Conservation (phyloP, 2,888 invertebrate genomes). For the Hydropsyche betteni region DNA sequence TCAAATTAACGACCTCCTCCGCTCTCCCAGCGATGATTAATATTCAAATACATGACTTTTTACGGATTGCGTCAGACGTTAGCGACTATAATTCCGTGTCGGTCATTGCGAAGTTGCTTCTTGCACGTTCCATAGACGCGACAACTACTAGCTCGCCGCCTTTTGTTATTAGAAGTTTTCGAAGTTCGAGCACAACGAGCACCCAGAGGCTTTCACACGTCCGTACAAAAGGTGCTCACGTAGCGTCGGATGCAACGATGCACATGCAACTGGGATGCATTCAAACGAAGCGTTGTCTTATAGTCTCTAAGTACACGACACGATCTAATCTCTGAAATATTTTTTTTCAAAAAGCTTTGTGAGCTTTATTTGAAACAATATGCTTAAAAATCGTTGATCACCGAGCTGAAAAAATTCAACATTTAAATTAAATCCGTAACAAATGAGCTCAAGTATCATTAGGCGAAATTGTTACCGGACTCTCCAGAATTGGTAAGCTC, state of each 20-base stretch:
- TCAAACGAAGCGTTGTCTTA: slow-evolving; percentile 3
- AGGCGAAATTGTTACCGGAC: background rate
- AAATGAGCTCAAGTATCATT: slow-evolving; percentile 21
- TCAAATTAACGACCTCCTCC: slow-evolving; percentile 8
- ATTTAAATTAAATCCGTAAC: no score
- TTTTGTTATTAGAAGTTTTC: slow-evolving; percentile 49
- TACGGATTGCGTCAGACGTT: background rate
- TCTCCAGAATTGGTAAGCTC: slow-evolving; percentile 27
- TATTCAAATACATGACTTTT: background rate
- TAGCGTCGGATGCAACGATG: background rate
- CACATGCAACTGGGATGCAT: slow-evolving; percentile 15
- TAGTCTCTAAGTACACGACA: no score
- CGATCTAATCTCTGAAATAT: no score
- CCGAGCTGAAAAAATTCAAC: no score
- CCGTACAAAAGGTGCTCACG: slow-evolving; percentile 25
- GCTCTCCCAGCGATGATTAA: background rate
- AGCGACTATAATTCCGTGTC: background rate
- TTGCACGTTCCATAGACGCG: slow-evolving; percentile 33
- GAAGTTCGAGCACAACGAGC: slow-evolving; percentile 41
- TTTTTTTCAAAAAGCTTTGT: no score
- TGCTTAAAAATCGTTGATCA: no score
- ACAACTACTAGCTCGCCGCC: slow-evolving; percentile 40
- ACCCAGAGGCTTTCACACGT: slow-evolving; percentile 27
- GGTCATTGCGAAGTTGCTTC: background rate
- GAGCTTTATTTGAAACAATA: no score